Evolutionary conservation across 2,113 vertebrate genomes (phyloP).

Genomic region (Campylomormyrus numenius): DNA sequence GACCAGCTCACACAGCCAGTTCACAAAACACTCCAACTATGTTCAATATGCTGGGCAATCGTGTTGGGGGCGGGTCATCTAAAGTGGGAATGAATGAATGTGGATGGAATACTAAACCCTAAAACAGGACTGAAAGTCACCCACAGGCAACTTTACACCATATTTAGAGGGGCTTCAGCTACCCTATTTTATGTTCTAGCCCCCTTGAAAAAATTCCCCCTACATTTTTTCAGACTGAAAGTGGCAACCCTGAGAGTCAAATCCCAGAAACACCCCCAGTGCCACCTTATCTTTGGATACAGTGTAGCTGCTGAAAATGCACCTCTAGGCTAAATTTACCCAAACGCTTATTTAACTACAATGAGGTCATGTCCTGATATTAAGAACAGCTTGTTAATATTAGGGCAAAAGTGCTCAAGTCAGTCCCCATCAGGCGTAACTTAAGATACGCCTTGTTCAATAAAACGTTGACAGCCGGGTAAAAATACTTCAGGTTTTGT

Average conservation of each 20-base stretch:
- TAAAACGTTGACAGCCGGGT: neutral
- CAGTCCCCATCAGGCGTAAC: neutral
- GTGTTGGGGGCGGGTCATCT: neutral
- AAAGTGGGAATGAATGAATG: neutral
- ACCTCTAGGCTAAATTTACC: neutral
- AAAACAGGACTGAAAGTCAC: neutral
- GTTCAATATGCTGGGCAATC: neutral
- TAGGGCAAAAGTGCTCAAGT: neutral
- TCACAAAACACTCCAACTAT: neutral
- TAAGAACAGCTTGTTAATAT: neutral
- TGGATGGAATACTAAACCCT: slow-evolving; percentile 7
- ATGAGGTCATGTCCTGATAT: neutral
- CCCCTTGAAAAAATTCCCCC: neutral
- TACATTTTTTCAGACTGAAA: neutral
- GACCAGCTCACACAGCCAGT: neutral
- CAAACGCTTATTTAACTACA: neutral
- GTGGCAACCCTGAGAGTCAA: neutral
- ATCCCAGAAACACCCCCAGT: neutral
- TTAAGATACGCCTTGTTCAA: neutral
- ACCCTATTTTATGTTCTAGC: neutral
- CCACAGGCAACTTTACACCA: neutral
- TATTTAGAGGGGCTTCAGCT: neutral
- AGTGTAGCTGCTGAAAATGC: neutral
- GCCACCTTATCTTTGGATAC: neutral
- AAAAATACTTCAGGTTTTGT: neutral